Base-by-base conservation (phyloP, 2,797 vertebrate genomes). In the Pipistrellus nathusii region DNA sequence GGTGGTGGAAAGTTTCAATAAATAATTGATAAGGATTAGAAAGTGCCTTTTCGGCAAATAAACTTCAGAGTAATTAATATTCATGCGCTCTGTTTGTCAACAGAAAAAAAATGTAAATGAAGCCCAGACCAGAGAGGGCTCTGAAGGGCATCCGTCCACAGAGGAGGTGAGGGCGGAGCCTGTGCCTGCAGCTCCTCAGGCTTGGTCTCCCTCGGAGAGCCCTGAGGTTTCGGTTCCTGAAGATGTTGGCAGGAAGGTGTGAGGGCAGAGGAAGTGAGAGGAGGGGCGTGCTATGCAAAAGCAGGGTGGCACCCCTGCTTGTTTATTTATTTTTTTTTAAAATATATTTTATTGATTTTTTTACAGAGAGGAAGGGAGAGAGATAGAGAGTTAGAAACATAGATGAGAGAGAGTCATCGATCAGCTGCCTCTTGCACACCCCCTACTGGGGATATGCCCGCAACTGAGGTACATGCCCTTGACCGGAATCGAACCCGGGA, bases 21-120 rank as follows among this genome's bases (percentile, higher is more conserved):
- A 98, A 98, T 98, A 99, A 99, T 99, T 98, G 99, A 99, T 99
- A 98, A 98, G 98, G 99, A 99, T 98, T 98, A 98, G 98, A 98
- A 98, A 99, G 98, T 98, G 96, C 98, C 96, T 83, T 98, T 98
- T 98, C 97, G 98, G 98, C 98, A 98, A 98, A 98, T 98, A 99
- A 99, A 99, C 98, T 98, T 98, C 98, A 97, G 98, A 98, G 98
- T 99, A 99, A 99, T 99, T 99, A 99, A 99, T 99, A 99, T 99
- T 99, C 98, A 99, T 99, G 98, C 98, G 96, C 98, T 99, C 98
- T 98, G 98, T 99, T 99, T 99, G 99, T 99, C 99, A 98, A 99
- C 97, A 99, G 97, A 97, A 98, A 98, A 98, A 98, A 98, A 98
- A 98, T 98, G 98, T 98, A 98, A 98, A 98, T 98, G 98, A 98